Percentiles rank a stretch among this genome's conserved stretches.
phyloP scores from a whole-genome alignment of 2,113 vertebrate species.

The Ceuthmochares aereus region DNA sequence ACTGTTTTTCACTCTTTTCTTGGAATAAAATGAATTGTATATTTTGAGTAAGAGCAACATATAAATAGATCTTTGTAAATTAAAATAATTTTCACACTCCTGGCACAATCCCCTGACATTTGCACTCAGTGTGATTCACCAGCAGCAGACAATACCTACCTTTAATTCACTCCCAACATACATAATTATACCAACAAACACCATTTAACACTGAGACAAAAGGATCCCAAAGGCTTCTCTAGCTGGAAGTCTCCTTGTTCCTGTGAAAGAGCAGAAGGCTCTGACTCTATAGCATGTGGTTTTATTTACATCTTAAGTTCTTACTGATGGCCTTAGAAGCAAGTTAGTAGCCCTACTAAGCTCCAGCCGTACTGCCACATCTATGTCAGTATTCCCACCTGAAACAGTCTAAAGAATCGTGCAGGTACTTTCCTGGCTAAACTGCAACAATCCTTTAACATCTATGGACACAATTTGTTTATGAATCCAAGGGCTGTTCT shows the following conservation, averaged over 20 bases:
- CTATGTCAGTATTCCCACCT: not conserved
- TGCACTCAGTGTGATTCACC: not conserved
- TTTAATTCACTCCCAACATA: not conserved
- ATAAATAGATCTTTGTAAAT: not conserved
- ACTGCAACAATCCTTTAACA: not conserved
- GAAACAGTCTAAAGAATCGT: not conserved
- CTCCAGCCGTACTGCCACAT: not conserved
- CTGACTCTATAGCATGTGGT: not conserved
- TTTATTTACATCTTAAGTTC: not conserved
- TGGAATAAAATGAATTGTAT: not conserved
- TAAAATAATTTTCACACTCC: not conserved
- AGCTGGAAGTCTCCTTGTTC: not conserved
- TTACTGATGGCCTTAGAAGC: not conserved
- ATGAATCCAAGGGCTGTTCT: not conserved
- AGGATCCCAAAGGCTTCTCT: not conserved
- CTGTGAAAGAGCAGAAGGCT: not conserved
- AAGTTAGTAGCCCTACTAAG: not conserved
- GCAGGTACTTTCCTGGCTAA: not conserved
- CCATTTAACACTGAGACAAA: conserved; percentile 17
- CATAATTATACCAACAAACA: not conserved
- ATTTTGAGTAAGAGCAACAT: not conserved
- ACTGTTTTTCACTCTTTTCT: not conserved
- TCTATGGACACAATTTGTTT: not conserved
- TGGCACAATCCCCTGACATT: not conserved
- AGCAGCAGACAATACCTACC: conserved; percentile 7